These are phyloP conservation scores for Synanthedon tipuliformis DNA, from an alignment of 2,888 invertebrate species.

Conservation along the genomic window DNA sequence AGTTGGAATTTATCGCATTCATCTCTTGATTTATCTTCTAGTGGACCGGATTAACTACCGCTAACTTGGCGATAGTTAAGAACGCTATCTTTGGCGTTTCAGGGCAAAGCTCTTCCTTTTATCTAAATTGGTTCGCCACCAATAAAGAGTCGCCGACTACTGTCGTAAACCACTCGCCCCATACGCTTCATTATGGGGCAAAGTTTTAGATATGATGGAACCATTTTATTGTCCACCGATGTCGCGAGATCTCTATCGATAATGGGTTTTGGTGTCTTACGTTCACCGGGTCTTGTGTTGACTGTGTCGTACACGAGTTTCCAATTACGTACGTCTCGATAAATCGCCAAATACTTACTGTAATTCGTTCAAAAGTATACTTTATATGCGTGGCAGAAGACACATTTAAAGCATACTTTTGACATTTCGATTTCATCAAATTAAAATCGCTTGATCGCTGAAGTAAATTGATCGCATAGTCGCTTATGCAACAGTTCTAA, in stretches of 20 bases:
- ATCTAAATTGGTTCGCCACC: conserved; percentile 70
- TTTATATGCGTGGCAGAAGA: no score
- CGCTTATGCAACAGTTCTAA: no score
- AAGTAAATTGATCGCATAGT: no score
- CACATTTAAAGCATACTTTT: no score
- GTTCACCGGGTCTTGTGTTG: background rate
- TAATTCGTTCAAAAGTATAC: no score
- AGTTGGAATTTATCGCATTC: conserved; percentile 60
- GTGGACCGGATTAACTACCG: conserved; percentile 65
- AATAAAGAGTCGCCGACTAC: conserved; percentile 67
- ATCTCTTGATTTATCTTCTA: conserved; percentile 65
- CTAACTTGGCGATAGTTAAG: conserved; percentile 71
- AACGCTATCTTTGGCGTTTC: conserved; percentile 67
- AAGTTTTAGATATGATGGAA: conserved; percentile 70
- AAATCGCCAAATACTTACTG: background rate
- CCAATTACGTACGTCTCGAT: background rate
- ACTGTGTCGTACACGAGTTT: background rate
- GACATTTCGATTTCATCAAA: no score
- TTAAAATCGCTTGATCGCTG: no score
- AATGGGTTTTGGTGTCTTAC: conserved; percentile 49
- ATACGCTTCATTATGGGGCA: conserved; percentile 70
- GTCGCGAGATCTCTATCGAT: conserved; percentile 67
- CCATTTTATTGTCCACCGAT: conserved; percentile 68
- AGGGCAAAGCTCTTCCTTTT: conserved; percentile 68
- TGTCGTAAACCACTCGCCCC: conserved; percentile 69